Evolutionary conservation across 2,113 vertebrate species (phyloP).

Genomic region (Crotalus tigris): DNA sequence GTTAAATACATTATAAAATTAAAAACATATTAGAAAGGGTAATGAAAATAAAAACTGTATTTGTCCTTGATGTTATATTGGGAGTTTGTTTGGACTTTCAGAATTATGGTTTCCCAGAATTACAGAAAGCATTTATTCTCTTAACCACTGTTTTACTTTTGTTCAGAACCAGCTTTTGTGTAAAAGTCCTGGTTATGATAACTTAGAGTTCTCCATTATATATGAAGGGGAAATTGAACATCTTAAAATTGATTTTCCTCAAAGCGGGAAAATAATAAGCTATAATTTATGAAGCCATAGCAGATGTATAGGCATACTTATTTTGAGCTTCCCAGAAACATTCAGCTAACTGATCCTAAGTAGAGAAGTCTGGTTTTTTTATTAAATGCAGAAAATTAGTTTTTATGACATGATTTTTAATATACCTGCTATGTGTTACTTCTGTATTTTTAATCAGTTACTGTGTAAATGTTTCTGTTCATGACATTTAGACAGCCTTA

Average conservation of each 20-base stretch:
- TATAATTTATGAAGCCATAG: background rate
- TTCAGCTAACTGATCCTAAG: background rate
- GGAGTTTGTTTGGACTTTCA: background rate
- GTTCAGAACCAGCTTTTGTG: background rate
- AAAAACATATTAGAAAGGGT: background rate
- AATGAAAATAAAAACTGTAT: background rate
- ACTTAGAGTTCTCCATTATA: background rate
- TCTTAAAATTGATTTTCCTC: background rate
- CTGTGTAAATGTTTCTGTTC: background rate
- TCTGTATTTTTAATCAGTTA: background rate
- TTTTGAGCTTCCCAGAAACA: background rate
- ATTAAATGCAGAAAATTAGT: background rate
- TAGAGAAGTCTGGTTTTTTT: background rate
- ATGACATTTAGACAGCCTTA: background rate
- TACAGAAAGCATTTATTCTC: background rate
- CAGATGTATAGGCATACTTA: too few species aligned
- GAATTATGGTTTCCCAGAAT: background rate
- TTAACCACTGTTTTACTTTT: background rate
- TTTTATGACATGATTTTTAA: background rate
- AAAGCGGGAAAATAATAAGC: background rate
- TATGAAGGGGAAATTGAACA: background rate
- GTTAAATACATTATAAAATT: background rate
- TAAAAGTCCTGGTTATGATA: background rate
- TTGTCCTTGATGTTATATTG: background rate
- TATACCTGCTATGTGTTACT: background rate